Conservation (phyloP, 2,113 vertebrate genomes). For the Crotophaga sulcirostris region DNA sequence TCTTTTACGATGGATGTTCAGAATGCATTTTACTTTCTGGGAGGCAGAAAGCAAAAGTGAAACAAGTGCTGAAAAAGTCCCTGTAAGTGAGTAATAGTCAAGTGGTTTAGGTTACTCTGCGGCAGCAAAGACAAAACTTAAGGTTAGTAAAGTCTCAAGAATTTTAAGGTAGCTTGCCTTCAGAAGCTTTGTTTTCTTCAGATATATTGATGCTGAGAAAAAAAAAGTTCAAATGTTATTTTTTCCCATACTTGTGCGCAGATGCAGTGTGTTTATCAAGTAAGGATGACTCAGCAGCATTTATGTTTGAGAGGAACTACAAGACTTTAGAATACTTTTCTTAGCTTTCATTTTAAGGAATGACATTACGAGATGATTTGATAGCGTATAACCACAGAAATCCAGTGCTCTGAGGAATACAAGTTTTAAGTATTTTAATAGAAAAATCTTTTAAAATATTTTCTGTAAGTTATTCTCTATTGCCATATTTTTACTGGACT, state of each 20-base stretch:
- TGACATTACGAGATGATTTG: background rate
- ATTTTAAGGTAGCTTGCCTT: background rate
- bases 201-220: background rate
- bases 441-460: background rate
- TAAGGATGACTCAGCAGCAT: constrained; percentile 57
- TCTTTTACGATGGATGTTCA: background rate
- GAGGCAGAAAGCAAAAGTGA: constrained; percentile 20
- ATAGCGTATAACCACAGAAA: background rate
- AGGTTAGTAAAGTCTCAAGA: background rate
- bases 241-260: background rate
- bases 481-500: background rate
- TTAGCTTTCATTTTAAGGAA: background rate
- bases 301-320: background rate
- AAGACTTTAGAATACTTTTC: background rate
- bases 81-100: background rate
- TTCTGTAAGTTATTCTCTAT: background rate
- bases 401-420: background rate
- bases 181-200: background rate
- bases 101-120: background rate
- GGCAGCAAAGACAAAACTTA: background rate
- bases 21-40: background rate
- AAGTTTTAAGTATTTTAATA: background rate
- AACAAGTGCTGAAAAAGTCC: background rate
- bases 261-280: background rate
- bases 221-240: background rate